Conservation (phyloP, 2,113 vertebrate species). For the Sinocyclocheilus anshuiensis region DNA sequence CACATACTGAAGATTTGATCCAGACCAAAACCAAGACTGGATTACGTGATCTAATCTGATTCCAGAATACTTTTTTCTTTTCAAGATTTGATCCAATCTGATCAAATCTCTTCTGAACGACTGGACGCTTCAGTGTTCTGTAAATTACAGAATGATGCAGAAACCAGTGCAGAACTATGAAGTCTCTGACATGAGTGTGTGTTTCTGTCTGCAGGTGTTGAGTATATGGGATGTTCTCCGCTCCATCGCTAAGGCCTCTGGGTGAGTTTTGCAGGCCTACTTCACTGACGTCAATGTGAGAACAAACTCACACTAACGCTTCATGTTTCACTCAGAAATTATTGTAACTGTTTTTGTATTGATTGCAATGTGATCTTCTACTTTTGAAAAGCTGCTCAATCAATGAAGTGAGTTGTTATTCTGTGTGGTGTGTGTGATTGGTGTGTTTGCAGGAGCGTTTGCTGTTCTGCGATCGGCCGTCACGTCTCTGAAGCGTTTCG, state of each 20-base stretch:
- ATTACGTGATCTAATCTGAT: no score
- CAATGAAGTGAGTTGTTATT: no score
- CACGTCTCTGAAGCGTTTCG: conserved; percentile 39
- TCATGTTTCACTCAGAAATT: no score
- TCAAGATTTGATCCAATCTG: no score
- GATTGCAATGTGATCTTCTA: background rate
- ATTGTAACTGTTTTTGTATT: background rate
- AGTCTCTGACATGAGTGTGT: no score
- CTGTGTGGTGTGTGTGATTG: background rate
- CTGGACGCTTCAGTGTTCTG: no score
- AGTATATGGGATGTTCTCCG: conserved; percentile 85
- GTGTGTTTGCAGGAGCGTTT: conserved; percentile 46
- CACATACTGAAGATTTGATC: no score
- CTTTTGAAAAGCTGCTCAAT: background rate
- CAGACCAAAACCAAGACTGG: no score
- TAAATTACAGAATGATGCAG: no score
- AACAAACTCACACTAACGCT: background rate
- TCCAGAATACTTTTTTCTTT: no score
- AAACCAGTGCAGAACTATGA: no score
- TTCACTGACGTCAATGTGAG: conserved; percentile 75
- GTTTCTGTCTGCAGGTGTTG: conserved; percentile 70
- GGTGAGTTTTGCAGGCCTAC: conserved; percentile 73
- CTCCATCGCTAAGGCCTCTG: conserved; percentile 74
- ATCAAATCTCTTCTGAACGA: no score
- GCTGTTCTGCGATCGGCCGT: conserved; percentile 60